Evolutionary conservation across 2,888 invertebrate genomes (phyloP), one percentile per base, ranked within the genome.

Genomic region (Tenthredo livida): DNA sequence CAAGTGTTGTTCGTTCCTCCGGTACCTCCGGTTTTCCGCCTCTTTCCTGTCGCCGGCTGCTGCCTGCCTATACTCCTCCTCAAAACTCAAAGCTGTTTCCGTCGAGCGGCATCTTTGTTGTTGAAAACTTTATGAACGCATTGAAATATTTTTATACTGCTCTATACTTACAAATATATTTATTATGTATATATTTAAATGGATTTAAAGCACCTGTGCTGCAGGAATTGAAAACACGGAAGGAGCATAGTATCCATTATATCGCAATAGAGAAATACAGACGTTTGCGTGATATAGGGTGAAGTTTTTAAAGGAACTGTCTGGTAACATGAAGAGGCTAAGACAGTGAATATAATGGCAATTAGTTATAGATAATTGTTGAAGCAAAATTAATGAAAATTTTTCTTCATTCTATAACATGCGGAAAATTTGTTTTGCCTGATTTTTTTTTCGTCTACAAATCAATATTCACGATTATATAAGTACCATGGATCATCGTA

Each of bases 91-190:
- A 40, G 72, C 43, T 43, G 72, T 10, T 73, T 73, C 72, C 72
- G 40, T 73, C 72, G 72, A 73, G 72, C 72, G 72, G 72, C 9
- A 43, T 73, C 72, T 73, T 73, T 73, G 72, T 73, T 43, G 40
- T 73, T 73, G 72, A 73, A 73, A 73, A 73, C 21, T 40, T 25
- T 73, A 40, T 43, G 7, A 43, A 73, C 43, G 40, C 21, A 73
- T 73, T 6, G 72, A 25, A 7, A 21, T 40, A 43, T 73, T 43
- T 73, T 73, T 12, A 25, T 29, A 67, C 67, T 21, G 67, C 67
- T 67, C 29, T 29, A 29, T n/a, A n/a, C n/a, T n/a, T n/a, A n/a
- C n/a, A n/a, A n/a, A n/a, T n/a, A n/a, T n/a, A n/a, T n/a, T n/a
- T n/a, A n/a, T n/a, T n/a, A n/a, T 12, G 4, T 21, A 10, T 21